A percentile compares a stretch with the other conserved stretches of the same genome.
Evolutionary conservation across 2,113 vertebrate species (phyloP).

Genomic region (Anser brachyrhynchus): DNA sequence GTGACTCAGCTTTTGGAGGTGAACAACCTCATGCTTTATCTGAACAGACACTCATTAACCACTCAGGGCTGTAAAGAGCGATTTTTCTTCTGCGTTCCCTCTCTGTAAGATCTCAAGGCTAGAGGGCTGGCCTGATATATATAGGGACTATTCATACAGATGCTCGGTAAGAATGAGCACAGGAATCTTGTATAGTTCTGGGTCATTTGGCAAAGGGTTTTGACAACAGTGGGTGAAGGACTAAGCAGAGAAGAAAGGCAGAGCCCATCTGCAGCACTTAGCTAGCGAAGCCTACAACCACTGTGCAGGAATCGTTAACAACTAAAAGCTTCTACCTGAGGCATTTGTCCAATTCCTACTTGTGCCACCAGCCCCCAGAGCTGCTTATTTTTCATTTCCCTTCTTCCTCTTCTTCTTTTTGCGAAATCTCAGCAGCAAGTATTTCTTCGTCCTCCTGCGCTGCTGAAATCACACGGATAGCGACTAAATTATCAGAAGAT

Average conservation of each 20-base stretch:
- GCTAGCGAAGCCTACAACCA: not conserved
- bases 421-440: slow-evolving; percentile 76
- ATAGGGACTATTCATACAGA: not conserved
- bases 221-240: not conserved
- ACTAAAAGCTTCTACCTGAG: not conserved
- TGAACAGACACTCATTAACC: not conserved
- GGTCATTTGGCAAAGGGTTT: not conserved
- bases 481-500: slow-evolving; percentile 71
- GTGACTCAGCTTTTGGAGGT: slow-evolving; percentile 56
- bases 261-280: not conserved
- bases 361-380: not conserved
- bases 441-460: slow-evolving; percentile 74
- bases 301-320: not conserved
- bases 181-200: not conserved
- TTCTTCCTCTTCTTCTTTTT: slow-evolving; percentile 22
- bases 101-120: not conserved
- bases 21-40: not conserved
- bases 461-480: slow-evolving; percentile 74
- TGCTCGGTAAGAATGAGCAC: not conserved
- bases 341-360: not conserved
- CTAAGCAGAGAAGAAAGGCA: not conserved
- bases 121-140: not conserved
- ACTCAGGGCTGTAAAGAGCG: slow-evolving; percentile 6
- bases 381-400: not conserved
- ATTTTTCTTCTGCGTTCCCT: not conserved